These are phyloP conservation scores for Drosophila sturtevanti DNA, from an alignment of 1,140 invertebrate species.

Conservation along the genomic window DNA sequence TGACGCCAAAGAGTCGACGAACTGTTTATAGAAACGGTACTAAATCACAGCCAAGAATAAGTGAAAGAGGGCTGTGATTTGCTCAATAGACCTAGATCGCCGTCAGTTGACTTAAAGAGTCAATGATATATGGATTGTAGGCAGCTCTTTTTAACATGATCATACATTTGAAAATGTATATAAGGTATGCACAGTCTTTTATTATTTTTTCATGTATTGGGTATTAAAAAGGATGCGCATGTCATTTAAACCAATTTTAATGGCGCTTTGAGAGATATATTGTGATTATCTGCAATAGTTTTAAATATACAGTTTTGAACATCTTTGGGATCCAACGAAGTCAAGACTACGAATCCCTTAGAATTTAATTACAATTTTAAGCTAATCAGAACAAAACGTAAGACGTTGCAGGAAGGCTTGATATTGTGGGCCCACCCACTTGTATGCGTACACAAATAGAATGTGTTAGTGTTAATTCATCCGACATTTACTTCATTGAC, in stretches of 20 bases:
- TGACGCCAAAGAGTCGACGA: slow-evolving; percentile 73
- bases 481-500: slow-evolving; percentile 71
- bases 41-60: slow-evolving; percentile 67
- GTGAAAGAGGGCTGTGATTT: slow-evolving; percentile 54
- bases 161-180: slow-evolving; percentile 8
- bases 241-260: not conserved
- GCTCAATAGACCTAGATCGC: slow-evolving; percentile 17
- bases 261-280: not conserved
- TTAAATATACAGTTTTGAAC: slow-evolving; percentile 25
- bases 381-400: slow-evolving; percentile 62
- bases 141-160: slow-evolving; percentile 20
- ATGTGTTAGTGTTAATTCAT: slow-evolving; percentile 52
- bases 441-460: slow-evolving; percentile 24
- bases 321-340: slow-evolving; percentile 23
- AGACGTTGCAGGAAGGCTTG: slow-evolving; percentile 24
- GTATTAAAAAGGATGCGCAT: too few species aligned
- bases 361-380: slow-evolving; percentile 34
- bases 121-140: not conserved
- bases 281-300: slow-evolving; percentile 15
- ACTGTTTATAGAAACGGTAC: slow-evolving; percentile 82
- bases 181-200: not conserved
- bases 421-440: not conserved
- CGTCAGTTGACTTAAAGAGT: slow-evolving; percentile 5
- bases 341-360: slow-evolving; percentile 32
- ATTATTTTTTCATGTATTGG: not conserved